Percentiles rank a stretch among this genome's conserved stretches.
These are phyloP conservation scores for Epinotia ramella DNA, from an alignment of 2,888 invertebrate species.

Conservation along the genomic window DNA sequence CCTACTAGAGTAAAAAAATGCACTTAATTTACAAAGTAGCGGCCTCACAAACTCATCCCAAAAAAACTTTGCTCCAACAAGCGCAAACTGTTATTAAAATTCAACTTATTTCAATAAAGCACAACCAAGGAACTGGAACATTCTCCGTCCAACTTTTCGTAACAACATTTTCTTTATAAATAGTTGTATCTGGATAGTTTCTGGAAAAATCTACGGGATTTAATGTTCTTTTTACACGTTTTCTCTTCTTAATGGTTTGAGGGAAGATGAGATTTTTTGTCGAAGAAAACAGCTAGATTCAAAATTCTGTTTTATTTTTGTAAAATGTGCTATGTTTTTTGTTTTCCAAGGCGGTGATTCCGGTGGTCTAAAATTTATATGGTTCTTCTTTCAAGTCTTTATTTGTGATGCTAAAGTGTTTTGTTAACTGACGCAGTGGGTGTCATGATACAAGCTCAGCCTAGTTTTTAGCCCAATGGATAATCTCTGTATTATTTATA, in stretches of 20 bases:
- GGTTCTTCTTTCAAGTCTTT: no score
- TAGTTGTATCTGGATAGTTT: conserved; percentile 49
- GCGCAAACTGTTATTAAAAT: conserved; percentile 39
- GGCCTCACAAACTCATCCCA: background rate
- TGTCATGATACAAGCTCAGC: no score
- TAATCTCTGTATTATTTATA: no score
- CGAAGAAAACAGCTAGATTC: background rate
- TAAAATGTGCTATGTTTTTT: background rate
- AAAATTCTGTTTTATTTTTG: background rate
- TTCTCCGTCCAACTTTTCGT: conserved; percentile 45
- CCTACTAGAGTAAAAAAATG: background rate
- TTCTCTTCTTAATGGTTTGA: conserved; percentile 2
- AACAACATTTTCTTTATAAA: conserved; percentile 55
- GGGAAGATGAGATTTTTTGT: conserved; percentile 4
- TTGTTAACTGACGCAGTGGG: no score
- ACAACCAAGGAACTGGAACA: conserved; percentile 39
- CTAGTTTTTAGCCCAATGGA: no score
- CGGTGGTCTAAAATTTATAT: no score
- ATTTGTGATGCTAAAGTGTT: no score
- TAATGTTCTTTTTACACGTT: conserved; percentile 24
- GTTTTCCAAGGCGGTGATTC: no score
- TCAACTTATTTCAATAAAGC: conserved; percentile 46
- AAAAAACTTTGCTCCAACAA: conserved; percentile 12
- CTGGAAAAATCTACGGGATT: conserved; percentile 28
- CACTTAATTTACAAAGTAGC: background rate